Evolutionary conservation across 2,888 invertebrate genomes (phyloP), one percentile per base, ranked within the genome.

Genomic region (Trichogramma dendrolimi): DNA sequence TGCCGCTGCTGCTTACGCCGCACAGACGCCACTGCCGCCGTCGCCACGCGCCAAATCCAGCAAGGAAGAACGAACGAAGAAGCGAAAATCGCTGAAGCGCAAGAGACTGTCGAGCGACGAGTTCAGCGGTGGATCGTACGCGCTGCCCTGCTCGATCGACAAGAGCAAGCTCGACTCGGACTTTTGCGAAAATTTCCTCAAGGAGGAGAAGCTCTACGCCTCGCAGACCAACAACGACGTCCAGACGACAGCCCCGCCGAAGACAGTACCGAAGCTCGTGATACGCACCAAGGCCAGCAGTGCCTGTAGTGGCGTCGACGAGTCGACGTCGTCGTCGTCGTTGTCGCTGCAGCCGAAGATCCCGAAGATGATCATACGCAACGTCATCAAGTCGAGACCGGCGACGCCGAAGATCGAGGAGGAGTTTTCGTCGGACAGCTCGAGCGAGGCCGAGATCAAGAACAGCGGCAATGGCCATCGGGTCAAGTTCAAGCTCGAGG

Each of bases 311-410:
- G 55, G 48, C 0, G 54, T 52, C 41, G 43, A n/a, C 10, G 60
- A 57, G 0, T 59, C 62, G 6, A 43, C 14, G 3, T 7, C n/a
- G 5, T 61, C 27, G 6, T 48, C 60, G 6, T 66, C 66, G 38
- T 60, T 58, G 14, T 55, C 65, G 1, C 53, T 58, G 4, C 72
- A 73, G 57, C 76, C 74, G 3, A 79, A 79, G 61, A 78, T 79
- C 69, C 79, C 79, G 49, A 79, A 78, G 63, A 78, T 79, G 76
- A 77, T 79, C 53, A 79, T 79, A 52, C 69, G 75, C 41, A 79
- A 78, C 38, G 73, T 69, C n/a, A 27, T 27, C 0, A 71, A 69
- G 61, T 78, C 77, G 11, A 71, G 78, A 42, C 76, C 79, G 2
- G 70, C 67, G 6, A 79, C 78, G 0, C 78, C 79, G n/a, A 74